These are phyloP conservation scores for Notospermus geniculatus DNA, from an alignment of 1,140 invertebrate species.

Conservation along the genomic window DNA sequence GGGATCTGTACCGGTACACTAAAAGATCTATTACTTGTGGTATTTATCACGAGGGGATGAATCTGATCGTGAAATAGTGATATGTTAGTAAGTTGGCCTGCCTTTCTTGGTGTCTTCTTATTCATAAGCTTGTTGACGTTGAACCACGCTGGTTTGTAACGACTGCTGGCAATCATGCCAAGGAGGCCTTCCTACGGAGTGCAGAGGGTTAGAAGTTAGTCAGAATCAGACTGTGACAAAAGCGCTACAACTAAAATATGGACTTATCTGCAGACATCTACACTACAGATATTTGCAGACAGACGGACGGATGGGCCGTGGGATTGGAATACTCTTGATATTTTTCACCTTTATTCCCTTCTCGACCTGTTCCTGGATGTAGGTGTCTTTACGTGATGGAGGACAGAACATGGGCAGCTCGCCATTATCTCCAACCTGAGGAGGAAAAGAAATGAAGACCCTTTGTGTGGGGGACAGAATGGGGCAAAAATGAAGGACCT, in stretches of 20 bases:
- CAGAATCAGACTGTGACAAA: neutral
- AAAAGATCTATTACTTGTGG: too few species aligned
- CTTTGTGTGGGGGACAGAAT: neutral
- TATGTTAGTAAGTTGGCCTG: neutral
- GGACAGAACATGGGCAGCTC: neutral
- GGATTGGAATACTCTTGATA: constrained; percentile 67
- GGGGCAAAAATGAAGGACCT: neutral
- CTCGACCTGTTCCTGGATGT: neutral
- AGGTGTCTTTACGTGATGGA: too few species aligned
- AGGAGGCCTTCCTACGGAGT: neutral
- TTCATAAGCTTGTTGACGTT: constrained; percentile 1
- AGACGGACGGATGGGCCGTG: constrained; percentile 71
- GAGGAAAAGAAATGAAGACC: neutral
- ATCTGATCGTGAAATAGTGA: too few species aligned
- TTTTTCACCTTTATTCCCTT: neutral
- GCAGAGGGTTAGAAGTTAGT: neutral
- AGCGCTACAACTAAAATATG: neutral
- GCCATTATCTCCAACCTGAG: neutral
- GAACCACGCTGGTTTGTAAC: neutral
- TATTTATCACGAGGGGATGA: too few species aligned
- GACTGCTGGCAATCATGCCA: neutral
- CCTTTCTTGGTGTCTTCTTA: constrained; percentile 4
- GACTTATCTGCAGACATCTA: neutral
- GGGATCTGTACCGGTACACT: neutral
- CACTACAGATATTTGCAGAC: constrained; percentile 65